Evolutionary conservation across 2,888 invertebrate species (phyloP).

Genomic region (Cecidostiba fungosa): DNA sequence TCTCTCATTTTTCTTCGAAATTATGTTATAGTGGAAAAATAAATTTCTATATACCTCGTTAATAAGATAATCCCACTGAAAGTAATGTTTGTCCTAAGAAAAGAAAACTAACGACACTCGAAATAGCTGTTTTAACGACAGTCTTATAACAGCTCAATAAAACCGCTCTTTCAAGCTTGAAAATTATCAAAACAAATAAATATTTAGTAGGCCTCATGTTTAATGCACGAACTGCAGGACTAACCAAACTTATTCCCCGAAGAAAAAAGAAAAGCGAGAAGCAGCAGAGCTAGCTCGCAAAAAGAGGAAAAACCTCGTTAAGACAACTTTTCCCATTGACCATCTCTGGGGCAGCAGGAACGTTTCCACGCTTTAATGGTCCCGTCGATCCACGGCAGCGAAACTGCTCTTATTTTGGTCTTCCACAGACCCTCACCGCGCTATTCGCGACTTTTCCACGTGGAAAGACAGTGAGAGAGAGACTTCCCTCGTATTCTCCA

Average conservation of each 20-base stretch:
- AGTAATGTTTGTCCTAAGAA: background rate
- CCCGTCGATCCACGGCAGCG: constrained; percentile 19
- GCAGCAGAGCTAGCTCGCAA: background rate
- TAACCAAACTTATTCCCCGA: constrained; percentile 19
- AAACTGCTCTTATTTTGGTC: constrained; percentile 60
- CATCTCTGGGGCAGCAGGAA: constrained; percentile 24
- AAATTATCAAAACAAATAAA: constrained; percentile 51
- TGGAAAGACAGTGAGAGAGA: constrained; percentile 1
- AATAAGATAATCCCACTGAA: background rate
- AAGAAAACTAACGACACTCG: background rate
- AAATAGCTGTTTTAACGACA: background rate
- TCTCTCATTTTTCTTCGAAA: no score
- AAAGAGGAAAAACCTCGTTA: constrained; percentile 50
- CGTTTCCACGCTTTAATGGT: constrained; percentile 49
- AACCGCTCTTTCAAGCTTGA: background rate
- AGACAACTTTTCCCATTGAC: constrained; percentile 59
- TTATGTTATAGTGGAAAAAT: no score
- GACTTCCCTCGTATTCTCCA: constrained; percentile 11
- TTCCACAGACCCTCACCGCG: constrained; percentile 36
- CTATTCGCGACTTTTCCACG: constrained; percentile 48
- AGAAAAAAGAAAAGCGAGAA: background rate
- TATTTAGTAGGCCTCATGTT: constrained; percentile 50
- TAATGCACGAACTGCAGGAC: constrained; percentile 29
- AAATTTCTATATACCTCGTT: no score
- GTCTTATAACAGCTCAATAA: constrained; percentile 23